Percentiles rank a stretch among this genome's conserved stretches.
Conservation (phyloP, 2,888 invertebrate genomes). For the Rapana venosa region DNA sequence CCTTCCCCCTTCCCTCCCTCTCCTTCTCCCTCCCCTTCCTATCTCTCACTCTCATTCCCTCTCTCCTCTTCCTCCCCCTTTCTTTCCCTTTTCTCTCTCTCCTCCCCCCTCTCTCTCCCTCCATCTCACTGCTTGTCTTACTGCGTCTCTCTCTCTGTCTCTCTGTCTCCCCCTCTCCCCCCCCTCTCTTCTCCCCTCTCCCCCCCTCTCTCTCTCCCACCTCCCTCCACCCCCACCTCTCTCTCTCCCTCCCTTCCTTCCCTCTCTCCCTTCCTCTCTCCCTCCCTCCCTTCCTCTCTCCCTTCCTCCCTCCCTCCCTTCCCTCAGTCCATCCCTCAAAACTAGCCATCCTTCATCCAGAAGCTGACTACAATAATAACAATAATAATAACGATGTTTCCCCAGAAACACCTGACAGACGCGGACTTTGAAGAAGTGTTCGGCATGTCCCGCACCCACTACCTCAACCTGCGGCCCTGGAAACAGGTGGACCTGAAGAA, state of each 20-base stretch:
- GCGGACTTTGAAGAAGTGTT: constrained; percentile 67
- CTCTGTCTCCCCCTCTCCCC: neutral
- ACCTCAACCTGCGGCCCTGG: constrained; percentile 58
- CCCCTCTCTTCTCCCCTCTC: neutral
- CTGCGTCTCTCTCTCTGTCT: neutral
- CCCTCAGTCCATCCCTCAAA: too few species aligned
- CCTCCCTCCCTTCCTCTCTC: neutral
- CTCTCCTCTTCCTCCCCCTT: too few species aligned
- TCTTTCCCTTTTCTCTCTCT: neutral
- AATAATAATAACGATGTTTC: too few species aligned
- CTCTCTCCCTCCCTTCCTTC: neutral
- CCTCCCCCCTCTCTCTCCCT: neutral
- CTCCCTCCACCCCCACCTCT: neutral
- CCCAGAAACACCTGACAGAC: constrained; percentile 63
- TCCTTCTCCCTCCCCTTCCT: neutral
- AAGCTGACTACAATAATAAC: too few species aligned
- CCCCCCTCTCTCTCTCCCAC: neutral
- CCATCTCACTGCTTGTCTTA: neutral
- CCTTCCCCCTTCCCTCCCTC: neutral
- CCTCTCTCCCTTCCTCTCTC: neutral
- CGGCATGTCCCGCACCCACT: constrained; percentile 59
- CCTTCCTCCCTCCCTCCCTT: too few species aligned
- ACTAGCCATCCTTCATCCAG: neutral
- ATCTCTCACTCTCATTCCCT: too few species aligned
- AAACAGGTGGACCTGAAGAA: constrained; percentile 64